Conservation (phyloP, 2,888 invertebrate genomes). For the Apoderus coryli region DNA sequence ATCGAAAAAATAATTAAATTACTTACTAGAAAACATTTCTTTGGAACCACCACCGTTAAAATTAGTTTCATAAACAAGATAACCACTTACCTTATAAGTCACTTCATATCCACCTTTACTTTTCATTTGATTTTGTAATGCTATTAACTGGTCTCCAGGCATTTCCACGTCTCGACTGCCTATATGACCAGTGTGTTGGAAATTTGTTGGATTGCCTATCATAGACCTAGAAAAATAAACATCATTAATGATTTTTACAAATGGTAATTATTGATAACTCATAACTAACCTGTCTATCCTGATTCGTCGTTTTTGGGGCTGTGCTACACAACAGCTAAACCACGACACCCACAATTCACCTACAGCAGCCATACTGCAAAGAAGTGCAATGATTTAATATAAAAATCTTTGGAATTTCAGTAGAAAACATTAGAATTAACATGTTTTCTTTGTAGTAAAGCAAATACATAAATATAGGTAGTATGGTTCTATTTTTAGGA, state of each 20-base stretch:
- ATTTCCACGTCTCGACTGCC: slow-evolving; percentile 82
- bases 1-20: slow-evolving; percentile 2
- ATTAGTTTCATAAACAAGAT: slow-evolving; percentile 2
- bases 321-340: slow-evolving; percentile 81
- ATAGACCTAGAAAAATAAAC: slow-evolving; percentile 52
- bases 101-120: slow-evolving; percentile 87
- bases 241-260: not conserved
- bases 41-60: no score
- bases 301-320: slow-evolving; percentile 61
- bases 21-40: slow-evolving; percentile 1
- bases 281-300: slow-evolving; percentile 48
- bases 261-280: not conserved
- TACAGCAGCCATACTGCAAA: slow-evolving; percentile 45
- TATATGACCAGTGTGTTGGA: slow-evolving; percentile 85
- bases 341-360: slow-evolving; percentile 79
- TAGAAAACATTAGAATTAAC: no score
- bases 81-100: slow-evolving; percentile 30
- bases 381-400: no score
- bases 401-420: no score
- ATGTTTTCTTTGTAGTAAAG: no score
- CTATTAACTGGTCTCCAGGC: slow-evolving; percentile 67
- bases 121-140: slow-evolving; percentile 88
- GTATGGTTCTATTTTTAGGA: no score
- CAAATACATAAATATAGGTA: no score
- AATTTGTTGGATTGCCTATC: slow-evolving; percentile 93